Evolutionary conservation across 1,140 invertebrate species (phyloP), one percentile per base, ranked within the genome.

Genomic region (Brachystomella parvula): DNA sequence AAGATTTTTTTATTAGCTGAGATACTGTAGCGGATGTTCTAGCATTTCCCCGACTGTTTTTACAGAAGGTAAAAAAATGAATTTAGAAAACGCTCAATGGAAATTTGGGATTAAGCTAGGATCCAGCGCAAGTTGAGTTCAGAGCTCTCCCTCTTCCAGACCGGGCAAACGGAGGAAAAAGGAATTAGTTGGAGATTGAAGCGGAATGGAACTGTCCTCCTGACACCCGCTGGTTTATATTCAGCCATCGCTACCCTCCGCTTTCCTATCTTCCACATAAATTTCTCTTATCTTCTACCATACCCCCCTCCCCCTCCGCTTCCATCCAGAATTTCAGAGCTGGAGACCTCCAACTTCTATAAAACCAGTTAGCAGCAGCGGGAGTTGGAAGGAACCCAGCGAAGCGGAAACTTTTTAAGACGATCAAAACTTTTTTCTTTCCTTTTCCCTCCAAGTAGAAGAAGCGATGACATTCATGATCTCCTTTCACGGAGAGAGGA

Each of bases 381-480:
- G 21, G 12, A 53, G 9, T 53, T 53, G 9, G 49, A 24, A 53
- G n/a, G 39, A n/a, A 53, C n/a, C n/a, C n/a, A 53, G 21, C 24
- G 49, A 53, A 53, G 49, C 49, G 49, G 49, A 53, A 39, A 53
- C 49, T n/a, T 53, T 53, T 53, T 53, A 53, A 53, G 49, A 53
- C 49, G 49, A 53, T 53, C 12, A 24, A 24, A 53, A 53, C 3
- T 6, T 19, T 19, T 12, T 53, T 24, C 12, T 9, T n/a, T n/a
- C n/a, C n/a, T n/a, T n/a, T n/a, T n/a, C n/a, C n/a, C n/a, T n/a
- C n/a, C n/a, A 66, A 49, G 67, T 30, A 64, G 44, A 53, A 33
- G 62, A 68, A 59, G 67, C 64, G 63, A 69, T 69, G 67, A 69
- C 67, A 69, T 65, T 69, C 67, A 69, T 69, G 49, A 53, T 15